These are phyloP conservation scores for Carassius carassius DNA, from an alignment of 2,113 vertebrate species.

Conservation along the genomic window DNA sequence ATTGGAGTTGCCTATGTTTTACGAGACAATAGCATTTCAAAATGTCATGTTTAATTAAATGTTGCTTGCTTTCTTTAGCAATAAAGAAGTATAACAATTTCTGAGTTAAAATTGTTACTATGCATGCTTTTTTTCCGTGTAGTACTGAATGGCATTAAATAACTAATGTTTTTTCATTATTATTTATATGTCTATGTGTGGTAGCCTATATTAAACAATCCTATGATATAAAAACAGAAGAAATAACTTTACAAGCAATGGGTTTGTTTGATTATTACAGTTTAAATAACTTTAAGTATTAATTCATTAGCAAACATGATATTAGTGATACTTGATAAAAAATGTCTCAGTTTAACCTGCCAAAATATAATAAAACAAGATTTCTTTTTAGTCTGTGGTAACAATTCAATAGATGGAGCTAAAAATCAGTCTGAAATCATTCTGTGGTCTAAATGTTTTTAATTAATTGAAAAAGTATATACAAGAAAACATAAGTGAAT, in stretches of 20 bases:
- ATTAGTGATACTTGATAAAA: neutral
- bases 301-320: neutral
- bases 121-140: neutral
- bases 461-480: neutral
- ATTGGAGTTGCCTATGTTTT: too few species aligned
- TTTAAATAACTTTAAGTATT: neutral
- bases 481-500: neutral
- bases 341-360: neutral
- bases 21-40: too few species aligned
- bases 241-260: neutral
- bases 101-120: neutral
- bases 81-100: neutral
- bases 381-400: neutral
- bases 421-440: neutral
- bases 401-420: neutral
- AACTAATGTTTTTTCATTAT: neutral
- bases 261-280: neutral
- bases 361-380: neutral
- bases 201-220: neutral
- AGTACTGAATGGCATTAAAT: too few species aligned
- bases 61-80: neutral
- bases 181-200: neutral
- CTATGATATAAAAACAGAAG: neutral
- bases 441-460: neutral
- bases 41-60: too few species aligned